phyloP scores from a whole-genome alignment of 2,113 vertebrate species.

The Connochaetes taurinus region DNA sequence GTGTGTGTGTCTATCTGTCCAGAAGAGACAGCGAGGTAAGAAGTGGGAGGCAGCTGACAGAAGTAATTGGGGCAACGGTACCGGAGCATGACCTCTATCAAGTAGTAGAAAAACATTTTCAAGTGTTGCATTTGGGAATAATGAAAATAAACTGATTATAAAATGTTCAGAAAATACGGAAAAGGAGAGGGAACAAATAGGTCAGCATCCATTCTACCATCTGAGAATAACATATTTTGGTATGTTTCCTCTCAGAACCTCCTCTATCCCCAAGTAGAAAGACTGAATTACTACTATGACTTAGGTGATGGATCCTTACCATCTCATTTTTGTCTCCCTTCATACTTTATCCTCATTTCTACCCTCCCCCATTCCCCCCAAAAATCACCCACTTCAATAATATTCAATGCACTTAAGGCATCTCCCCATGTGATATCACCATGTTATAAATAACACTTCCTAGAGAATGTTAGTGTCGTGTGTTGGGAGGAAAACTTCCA shows the following conservation, averaged over 20 bases:
- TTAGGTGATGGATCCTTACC: not conserved
- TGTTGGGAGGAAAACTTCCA: not conserved
- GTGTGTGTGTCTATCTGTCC: not conserved
- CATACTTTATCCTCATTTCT: not conserved
- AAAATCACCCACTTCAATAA: not conserved
- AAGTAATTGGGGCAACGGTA: not conserved
- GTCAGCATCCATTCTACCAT: not conserved
- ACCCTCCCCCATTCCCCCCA: accelerated
- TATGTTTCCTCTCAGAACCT: not conserved
- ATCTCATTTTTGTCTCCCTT: not conserved
- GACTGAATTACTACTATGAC: not conserved
- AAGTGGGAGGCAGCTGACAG: not conserved
- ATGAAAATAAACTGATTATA: not conserved
- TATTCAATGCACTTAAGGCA: not conserved
- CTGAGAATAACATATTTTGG: not conserved
- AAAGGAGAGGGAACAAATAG: not conserved
- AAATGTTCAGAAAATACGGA: not conserved
- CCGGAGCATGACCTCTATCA: not conserved
- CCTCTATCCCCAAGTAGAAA: not conserved
- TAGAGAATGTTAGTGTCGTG: not conserved
- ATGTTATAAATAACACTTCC: not conserved
- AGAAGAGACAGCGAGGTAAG: not conserved
- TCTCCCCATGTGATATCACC: not conserved
- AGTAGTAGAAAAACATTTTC: not conserved
- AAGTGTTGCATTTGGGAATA: not conserved